A percentile compares a stretch with the other conserved stretches of the same genome.
Evolutionary conservation across 2,113 vertebrate species (phyloP).

Genomic region (Dermatemys mawii): DNA sequence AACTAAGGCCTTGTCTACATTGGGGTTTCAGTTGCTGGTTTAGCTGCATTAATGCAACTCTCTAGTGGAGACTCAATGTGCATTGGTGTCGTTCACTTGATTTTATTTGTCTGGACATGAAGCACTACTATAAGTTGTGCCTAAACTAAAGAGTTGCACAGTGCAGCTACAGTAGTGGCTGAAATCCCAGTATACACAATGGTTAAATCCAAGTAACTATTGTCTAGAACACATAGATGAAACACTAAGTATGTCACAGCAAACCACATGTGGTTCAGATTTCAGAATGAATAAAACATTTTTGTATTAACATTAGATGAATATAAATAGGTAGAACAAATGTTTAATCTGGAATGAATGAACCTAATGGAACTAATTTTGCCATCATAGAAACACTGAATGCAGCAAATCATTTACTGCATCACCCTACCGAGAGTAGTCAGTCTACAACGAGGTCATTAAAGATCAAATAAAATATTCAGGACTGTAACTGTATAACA

Average conservation of each 20-base stretch:
- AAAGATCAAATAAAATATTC: slow-evolving; percentile 20
- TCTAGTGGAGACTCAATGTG: not conserved
- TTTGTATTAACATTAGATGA: not conserved
- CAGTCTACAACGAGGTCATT: not conserved
- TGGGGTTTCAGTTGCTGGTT: not conserved
- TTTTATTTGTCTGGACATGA: not conserved
- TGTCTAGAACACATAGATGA: not conserved
- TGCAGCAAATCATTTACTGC: not conserved
- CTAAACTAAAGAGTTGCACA: not conserved
- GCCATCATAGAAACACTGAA: not conserved
- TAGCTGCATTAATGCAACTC: not conserved
- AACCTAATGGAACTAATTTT: not conserved
- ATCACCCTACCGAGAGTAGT: not conserved
- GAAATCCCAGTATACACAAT: not conserved
- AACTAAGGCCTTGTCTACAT: not conserved
- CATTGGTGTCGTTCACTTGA: not conserved
- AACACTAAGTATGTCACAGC: not conserved
- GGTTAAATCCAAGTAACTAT: not conserved
- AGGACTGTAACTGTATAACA: not conserved
- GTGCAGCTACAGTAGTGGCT: not conserved
- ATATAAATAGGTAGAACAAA: not conserved
- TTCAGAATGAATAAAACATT: not conserved
- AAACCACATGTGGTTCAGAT: not conserved
- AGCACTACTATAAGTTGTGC: not conserved
- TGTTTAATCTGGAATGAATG: not conserved